Percentiles rank a stretch among this genome's conserved stretches.
Conservation (phyloP, 2,113 vertebrate species). For the Tyto alba region DNA sequence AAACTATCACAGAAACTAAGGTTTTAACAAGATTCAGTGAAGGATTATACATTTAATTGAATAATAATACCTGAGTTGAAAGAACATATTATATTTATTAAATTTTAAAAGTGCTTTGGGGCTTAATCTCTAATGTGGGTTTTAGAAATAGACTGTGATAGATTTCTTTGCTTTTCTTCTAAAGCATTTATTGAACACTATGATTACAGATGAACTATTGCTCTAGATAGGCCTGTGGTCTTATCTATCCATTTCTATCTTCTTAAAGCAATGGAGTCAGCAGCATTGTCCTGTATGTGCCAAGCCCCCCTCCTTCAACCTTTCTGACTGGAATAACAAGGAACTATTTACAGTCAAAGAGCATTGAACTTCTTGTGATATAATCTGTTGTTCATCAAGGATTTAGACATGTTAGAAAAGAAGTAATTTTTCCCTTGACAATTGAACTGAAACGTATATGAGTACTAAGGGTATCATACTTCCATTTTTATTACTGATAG, state of each 20-base stretch:
- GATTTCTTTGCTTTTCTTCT: not conserved
- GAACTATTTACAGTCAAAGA: not conserved
- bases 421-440: not conserved
- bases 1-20: not conserved
- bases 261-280: not conserved
- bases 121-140: not conserved
- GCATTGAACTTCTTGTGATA: not conserved
- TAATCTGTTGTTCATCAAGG: not conserved
- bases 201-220: not conserved
- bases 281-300: not conserved
- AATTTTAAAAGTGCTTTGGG: not conserved
- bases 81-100: not conserved
- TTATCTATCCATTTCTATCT: not conserved
- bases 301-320: rapidly evolving
- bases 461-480: not conserved
- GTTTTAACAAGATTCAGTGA: not conserved
- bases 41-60: not conserved
- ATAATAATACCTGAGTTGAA: not conserved
- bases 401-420: not conserved
- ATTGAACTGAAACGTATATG: not conserved
- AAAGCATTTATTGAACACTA: not conserved
- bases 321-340: not conserved
- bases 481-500: not conserved
- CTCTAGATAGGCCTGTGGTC: not conserved
- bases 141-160: not conserved